Base-by-base conservation (phyloP, 2,113 vertebrate species). In the Fulmarus glacialis region DNA sequence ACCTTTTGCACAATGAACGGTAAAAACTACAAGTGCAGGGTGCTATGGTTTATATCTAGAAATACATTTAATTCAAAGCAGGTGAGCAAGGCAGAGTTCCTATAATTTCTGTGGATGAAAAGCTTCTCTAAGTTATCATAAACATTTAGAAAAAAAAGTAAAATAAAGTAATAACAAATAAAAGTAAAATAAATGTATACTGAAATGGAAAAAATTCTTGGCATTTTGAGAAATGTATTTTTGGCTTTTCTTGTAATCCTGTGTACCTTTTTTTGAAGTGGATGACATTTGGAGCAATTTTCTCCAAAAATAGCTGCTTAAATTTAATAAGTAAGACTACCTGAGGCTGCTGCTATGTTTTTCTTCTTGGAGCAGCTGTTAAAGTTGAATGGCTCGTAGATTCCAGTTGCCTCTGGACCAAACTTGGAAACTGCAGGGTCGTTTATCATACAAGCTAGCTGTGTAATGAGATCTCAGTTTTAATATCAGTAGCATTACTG, bases 321-420 rank as follows among this genome's bases (percentile, higher is more conserved):
- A 94, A 53, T 75, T 50, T 56, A 60, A 11, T 26, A 71, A 74
- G 24, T 70, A 63, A 77, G 36, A 38, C 42, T 91, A 55, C 48
- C 58, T 81, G 67, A 78, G 75, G n/a, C 59, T 84, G 70, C 92
- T 93, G 88, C 72, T 87, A 48, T 32, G 8, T 48, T 71, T 78
- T 71, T 81, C 16, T 29, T 79, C 29, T 63, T 91, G 84, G 77
- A 90, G 36, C 81, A 95, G 68, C 84, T 89, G 64, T 86, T 68
- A 8, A 59, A 84, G 42, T 87, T 75, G 77, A 85, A 70, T 78
- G 27, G 64, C 72, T 91, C 38, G 15, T 43, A 55, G 45, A 66
- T 85, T 71, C 85, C 4, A 14, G 0, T 72, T 66, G 70, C 66
- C 77, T 96, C 66, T 85, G 96, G 95, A 97, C 90, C 95, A 97